Base-by-base conservation (phyloP, 2,888 invertebrate species). In the Calliopum simillimum region DNA sequence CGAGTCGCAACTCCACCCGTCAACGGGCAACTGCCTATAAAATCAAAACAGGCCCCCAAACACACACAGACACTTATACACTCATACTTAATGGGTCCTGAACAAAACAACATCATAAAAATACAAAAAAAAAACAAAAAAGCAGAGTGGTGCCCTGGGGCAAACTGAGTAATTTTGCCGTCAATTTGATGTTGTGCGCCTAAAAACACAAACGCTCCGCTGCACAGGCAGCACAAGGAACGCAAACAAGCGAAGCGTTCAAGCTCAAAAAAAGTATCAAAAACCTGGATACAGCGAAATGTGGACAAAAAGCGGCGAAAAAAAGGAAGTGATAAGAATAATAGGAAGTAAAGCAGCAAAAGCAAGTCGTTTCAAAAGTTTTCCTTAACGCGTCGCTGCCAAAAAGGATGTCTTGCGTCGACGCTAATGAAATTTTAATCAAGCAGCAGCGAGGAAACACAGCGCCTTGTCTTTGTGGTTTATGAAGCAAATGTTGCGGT, bases 231-330 rank as follows among this genome's bases (percentile, higher is more conserved):
- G 3, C 4, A 16, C 25, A 14, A 2, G 14, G 23, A 12, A 14
- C 16, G 80, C 78, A 80, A 79, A 78, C 79, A 80, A 80, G 76
- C 78, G 80, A 80, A 80, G 80, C 80, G 80, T 78, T 80, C 80
- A 79, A 78, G 78, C 80, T 76, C 74, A 78, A 76, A 78, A 76
- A 78, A 80, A 79, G 77, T 33, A 33, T 77, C 75, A 79, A 66
- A 43, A 51, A 53, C 70, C 72, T 51, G 56, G 33, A 33, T 8
- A 33, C n/a, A 8, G 8, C 33, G 33, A 8, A 33, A 33, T 8
- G 33, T 33, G 8, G 1, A 33, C 33, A 33, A 33, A 33, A 33
- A 33, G 33, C 33, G 33, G 33, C 8, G 33, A 4, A 33, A 33
- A 8, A 8, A 33, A 33, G 33, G 8, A 33, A 6, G 8, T 6